Evolutionary conservation across 2,888 invertebrate genomes (phyloP), one percentile per base, ranked within the genome.

Genomic region (Trichopoda pennipes): DNA sequence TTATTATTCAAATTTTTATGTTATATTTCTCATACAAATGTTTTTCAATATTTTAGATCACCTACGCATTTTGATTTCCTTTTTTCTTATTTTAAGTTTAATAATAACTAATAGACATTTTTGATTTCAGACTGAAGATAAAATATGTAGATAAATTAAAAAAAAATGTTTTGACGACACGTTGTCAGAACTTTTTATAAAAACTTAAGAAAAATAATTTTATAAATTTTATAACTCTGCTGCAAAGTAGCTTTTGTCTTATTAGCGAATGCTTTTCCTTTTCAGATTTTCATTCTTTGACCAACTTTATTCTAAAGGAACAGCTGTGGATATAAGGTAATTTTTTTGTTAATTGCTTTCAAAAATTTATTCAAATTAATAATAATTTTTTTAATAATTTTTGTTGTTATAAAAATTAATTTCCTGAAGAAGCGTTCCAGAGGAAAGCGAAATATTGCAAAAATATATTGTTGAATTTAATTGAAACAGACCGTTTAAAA

Each of bases 81-180:
- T 56, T 64, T 35, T 19, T 76, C n/a, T 38, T 3, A 21, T 49
- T 56, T 55, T 42, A 47, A 58, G 58, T 60, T 9, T 12, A 19
- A 38, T 21, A 53, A 58, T 49, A 38, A 12, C 14, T 12, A 44
- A 42, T 17, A 73, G 68, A 66, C 76, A 55, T 6, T 44, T 61
- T 64, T 58, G 81, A 81, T 77, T 63, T 35, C 38, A 77, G 77
- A 77, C 73, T 42, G 23, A 35, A 60, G 76, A 76, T 76, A 55
- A 70, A 16, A 42, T 61, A 61, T 6, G 28, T 21, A 47, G 44
- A 4, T 19, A 58, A 12, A 56, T 21, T 9, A 70, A 47, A 12
- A 47, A 47, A 35, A 56, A 44, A 47, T 17, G 21, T 2, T 32
- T 19, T 55, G 17, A 16, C 19, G 10, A 16, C 16, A 44, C 16